These are phyloP conservation scores for Neomicropteryx cornuta DNA, from an alignment of 1,140 invertebrate genomes.

Conservation along the genomic window DNA sequence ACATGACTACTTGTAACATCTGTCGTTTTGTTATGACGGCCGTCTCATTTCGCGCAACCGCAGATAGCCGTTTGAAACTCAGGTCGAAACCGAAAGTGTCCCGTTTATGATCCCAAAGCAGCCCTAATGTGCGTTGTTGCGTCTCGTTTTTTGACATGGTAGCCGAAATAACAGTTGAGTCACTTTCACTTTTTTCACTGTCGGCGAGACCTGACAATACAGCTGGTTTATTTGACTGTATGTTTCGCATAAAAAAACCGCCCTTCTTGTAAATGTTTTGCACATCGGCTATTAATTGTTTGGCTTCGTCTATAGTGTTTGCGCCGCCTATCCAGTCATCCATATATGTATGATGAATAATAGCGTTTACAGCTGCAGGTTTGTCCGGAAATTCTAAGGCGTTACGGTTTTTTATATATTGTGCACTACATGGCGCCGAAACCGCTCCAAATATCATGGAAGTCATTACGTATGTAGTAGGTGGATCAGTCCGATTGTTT, in stretches of 20 bases:
- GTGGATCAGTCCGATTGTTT: background rate
- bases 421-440: slow-evolving; percentile 12
- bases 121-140: slow-evolving; percentile 1
- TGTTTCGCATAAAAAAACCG: slow-evolving; percentile 11
- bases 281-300: slow-evolving; percentile 11
- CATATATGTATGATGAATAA: slow-evolving; percentile 19
- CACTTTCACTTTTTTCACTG: no score
- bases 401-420: slow-evolving; percentile 16
- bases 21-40: slow-evolving; percentile 11
- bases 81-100: slow-evolving; percentile 1
- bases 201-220: no score
- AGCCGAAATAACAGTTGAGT: no score
- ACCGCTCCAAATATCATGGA: slow-evolving; percentile 16
- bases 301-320: slow-evolving; percentile 10
- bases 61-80: background rate
- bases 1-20: slow-evolving; percentile 12
- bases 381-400: slow-evolving; percentile 8
- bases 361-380: slow-evolving; percentile 12
- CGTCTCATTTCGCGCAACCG: background rate
- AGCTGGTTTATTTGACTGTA: slow-evolving; percentile 4
- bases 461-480: slow-evolving; percentile 13
- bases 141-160: no score
- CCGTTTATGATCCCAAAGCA: background rate
- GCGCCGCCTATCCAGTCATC: slow-evolving; percentile 19
- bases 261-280: slow-evolving; percentile 11